These are phyloP conservation scores for Muricea muricata DNA, from an alignment of 92 coral and sea anemone genomes.

Conservation along the genomic window DNA sequence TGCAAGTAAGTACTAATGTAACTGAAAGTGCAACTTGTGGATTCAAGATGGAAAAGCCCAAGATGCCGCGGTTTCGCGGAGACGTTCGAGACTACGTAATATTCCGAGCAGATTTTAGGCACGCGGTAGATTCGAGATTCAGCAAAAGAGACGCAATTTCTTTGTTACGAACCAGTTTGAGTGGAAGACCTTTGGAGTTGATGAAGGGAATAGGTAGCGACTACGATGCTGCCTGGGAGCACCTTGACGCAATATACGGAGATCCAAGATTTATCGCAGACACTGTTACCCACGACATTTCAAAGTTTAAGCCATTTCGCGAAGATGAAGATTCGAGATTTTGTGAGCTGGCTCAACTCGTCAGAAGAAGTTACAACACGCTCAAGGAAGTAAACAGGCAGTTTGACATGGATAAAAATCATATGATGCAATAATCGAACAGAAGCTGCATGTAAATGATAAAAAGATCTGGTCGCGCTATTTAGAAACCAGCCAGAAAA, in stretches of 20 bases:
- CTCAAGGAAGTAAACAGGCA: conserved; percentile 49
- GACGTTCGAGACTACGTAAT: conserved; percentile 61
- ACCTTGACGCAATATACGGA: no score
- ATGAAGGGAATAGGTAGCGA: no score
- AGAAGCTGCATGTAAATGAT: no score
- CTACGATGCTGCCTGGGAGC: conserved; percentile 51
- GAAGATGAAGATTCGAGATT: conserved; percentile 50
- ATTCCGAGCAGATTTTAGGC: no score
- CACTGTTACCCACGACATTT: no score
- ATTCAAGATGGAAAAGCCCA: no score
- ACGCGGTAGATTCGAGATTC: no score
- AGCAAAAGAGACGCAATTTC: no score
- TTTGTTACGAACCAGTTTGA: no score
- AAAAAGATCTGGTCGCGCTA: conserved; percentile 48
- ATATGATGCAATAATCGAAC: conserved; percentile 46
- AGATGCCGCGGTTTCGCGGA: conserved; percentile 44
- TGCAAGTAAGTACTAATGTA: background rate
- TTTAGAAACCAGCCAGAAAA: conserved; percentile 33
- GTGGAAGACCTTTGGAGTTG: conserved; percentile 48
- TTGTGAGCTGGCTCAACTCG: conserved; percentile 41
- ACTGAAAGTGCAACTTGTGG: conserved; percentile 19
- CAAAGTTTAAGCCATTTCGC: no score
- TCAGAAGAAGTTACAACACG: conserved; percentile 40
- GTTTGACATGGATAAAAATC: no score
- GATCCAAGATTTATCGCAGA: no score